Evolutionary conservation across 2,888 invertebrate genomes (phyloP), one percentile per base, ranked within the genome.

Genomic region (Neuroscelio doddi): DNA sequence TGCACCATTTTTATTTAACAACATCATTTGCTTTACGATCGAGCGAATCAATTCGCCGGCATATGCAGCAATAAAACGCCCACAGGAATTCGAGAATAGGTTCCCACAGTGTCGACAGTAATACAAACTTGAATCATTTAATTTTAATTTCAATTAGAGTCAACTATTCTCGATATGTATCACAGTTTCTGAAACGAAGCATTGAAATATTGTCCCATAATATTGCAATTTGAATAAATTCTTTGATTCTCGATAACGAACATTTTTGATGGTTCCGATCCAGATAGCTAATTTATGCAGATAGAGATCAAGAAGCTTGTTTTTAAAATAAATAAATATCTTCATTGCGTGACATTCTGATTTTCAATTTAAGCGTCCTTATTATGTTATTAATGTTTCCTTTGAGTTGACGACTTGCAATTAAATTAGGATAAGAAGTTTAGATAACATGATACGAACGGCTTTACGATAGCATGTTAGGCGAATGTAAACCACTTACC

Each of bases 401-500:
- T 39, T 49, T 24, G 15, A 34, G n/a, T 34, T 16, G 41, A 36
- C 38, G 24, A 51, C 42, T 56, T 46, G 51, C 51, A 46, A 47
- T 57, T 69, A 67, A 68, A 72, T 71, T 61, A 44, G 64, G 56
- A 59, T 68, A 65, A 62, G 69, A 64, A 70, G 56, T 53, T 58
- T 63, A 68, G 69, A 70, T 68, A 70, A 64, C 49, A 52, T 64
- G 64, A 68, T 71, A 71, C 70, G 73, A 75, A 75, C 73, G 71
- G 47, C 74, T 77, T 76, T 74, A 75, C 68, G 76, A 75, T 52
- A 61, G 47, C 57, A 53, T 53, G 69, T 69, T 66, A 69, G 59
- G 61, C 66, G 68, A 70, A 76, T 74, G 72, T 77, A 70, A 79
- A 78, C 78, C 76, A 78, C 76, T 77, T 79, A 79, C 69, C 73